These are phyloP conservation scores for Semotilus atromaculatus DNA, from an alignment of 2,797 vertebrate genomes.

Conservation along the genomic window DNA sequence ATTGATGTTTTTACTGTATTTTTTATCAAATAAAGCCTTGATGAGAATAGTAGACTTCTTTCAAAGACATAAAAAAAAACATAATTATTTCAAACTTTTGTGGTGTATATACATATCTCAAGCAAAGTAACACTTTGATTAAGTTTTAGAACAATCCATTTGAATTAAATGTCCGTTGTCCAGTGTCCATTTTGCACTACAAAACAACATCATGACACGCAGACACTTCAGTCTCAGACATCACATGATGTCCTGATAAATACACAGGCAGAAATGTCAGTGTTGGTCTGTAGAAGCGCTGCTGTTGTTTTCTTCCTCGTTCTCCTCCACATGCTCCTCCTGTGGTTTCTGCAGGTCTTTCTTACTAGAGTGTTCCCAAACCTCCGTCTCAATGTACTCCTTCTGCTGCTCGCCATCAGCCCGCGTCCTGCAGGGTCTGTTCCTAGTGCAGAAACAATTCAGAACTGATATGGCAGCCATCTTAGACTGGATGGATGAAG, in stretches of 20 bases:
- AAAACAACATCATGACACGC: not conserved
- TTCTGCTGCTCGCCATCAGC: slow-evolving; percentile 60
- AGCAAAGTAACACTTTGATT: not conserved
- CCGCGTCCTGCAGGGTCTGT: slow-evolving; percentile 34
- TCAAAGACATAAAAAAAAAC: not conserved
- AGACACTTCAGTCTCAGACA: not conserved
- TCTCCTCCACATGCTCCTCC: not conserved
- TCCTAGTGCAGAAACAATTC: slow-evolving; percentile 53
- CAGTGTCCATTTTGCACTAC: not conserved
- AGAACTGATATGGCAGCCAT: not conserved
- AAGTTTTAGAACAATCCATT: not conserved
- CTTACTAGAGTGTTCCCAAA: slow-evolving; percentile 56
- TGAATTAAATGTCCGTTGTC: not conserved
- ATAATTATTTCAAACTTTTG: not conserved
- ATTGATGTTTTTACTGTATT: not conserved
- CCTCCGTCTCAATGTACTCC: slow-evolving; percentile 66
- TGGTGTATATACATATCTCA: not conserved
- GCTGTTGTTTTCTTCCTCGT: not conserved
- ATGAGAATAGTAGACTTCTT: not conserved
- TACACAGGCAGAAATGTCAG: not conserved
- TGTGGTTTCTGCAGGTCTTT: slow-evolving; percentile 56
- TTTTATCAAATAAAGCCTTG: not conserved
- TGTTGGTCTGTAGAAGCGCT: not conserved
- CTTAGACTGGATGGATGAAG: not conserved
- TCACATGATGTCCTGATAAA: not conserved